A percentile compares a stretch with the other conserved stretches of the same genome.
Conservation (phyloP, 2,113 vertebrate genomes). For the Lophius piscatorius region DNA sequence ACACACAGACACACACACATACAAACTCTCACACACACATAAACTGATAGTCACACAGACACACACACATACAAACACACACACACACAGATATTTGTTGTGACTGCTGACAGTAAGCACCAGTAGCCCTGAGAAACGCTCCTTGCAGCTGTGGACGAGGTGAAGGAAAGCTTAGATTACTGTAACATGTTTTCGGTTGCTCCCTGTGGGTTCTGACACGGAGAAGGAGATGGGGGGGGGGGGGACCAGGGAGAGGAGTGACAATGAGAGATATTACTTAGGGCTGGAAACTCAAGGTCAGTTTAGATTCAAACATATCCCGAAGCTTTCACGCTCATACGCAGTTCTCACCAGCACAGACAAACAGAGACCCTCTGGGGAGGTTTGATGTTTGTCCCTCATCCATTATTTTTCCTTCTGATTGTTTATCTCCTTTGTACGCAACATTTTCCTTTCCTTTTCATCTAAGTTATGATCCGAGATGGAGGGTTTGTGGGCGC, state of each 20-base stretch:
- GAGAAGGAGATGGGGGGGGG: background rate
- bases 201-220: slow-evolving; percentile 18
- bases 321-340: slow-evolving; percentile 16
- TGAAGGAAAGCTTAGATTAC: slow-evolving; percentile 21
- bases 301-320: slow-evolving; percentile 13
- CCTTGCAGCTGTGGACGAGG: slow-evolving; percentile 2
- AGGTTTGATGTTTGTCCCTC: slow-evolving; percentile 1
- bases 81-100: background rate
- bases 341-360: background rate
- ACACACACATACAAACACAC: background rate
- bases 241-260: background rate
- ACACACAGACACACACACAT: too few relatives aligned
- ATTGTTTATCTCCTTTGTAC: too few relatives aligned
- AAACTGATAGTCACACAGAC: too few relatives aligned
- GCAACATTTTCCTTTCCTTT: background rate
- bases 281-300: slow-evolving; percentile 46
- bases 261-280: slow-evolving; percentile 15
- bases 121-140: slow-evolving; percentile 8
- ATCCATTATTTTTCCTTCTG: background rate
- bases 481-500: background rate
- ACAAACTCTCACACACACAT: too few relatives aligned
- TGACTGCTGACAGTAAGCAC: slow-evolving; percentile 20
- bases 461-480: background rate
- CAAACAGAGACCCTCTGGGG: background rate
- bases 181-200: slow-evolving; percentile 24